Evolutionary conservation across 2,113 vertebrate species (phyloP).

Genomic region (Orycteropus afer): DNA sequence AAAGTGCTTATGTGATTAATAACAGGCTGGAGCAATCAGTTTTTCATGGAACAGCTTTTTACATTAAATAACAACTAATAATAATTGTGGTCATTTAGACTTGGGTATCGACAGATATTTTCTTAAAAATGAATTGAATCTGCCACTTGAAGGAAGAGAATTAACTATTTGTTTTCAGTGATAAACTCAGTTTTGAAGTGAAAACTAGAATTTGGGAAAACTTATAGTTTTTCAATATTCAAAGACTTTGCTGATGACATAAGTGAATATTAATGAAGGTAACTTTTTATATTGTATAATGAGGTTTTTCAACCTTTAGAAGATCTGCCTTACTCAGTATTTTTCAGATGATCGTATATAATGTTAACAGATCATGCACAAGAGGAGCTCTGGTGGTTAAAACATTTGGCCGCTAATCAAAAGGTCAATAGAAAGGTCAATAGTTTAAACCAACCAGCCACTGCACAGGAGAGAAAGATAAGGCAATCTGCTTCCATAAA

Average conservation of each 20-base stretch:
- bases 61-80: background rate
- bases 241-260: background rate
- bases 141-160: background rate
- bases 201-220: background rate
- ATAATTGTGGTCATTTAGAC: background rate
- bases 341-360: background rate
- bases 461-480: no score
- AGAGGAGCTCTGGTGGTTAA: no score
- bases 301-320: background rate
- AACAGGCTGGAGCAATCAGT: accelerated
- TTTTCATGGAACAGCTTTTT: background rate
- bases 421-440: no score
- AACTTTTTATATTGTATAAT: background rate
- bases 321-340: background rate
- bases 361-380: background rate
- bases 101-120: background rate
- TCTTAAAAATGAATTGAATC: background rate
- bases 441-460: no score
- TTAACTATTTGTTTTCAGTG: background rate
- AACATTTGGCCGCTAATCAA: no score
- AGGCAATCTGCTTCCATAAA: no score
- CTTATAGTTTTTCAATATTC: background rate
- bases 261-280: background rate
- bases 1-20: accelerated
- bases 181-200: background rate